Conservation (phyloP, 2,113 vertebrate genomes). For the Microcebus ravelobensis region DNA sequence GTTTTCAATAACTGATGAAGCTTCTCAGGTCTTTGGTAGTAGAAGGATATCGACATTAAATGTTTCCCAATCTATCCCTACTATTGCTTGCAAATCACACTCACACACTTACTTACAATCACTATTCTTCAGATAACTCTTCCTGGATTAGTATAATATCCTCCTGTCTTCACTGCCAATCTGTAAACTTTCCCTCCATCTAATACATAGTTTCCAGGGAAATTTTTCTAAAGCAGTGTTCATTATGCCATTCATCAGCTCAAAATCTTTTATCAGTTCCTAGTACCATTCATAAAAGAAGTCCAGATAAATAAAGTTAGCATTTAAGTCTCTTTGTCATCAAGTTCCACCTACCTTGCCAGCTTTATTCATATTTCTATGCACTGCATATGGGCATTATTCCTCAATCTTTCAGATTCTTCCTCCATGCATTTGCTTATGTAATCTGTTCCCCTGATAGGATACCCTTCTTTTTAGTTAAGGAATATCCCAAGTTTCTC, state of each 20-base stretch:
- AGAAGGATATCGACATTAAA: not conserved
- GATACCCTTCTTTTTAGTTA: not conserved
- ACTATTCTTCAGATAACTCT: not conserved
- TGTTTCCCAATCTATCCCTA: not conserved
- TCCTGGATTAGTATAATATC: not conserved
- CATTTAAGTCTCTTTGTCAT: not conserved
- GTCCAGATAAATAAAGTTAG: conserved; percentile 7
- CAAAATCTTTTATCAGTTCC: not conserved
- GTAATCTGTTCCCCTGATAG: not conserved
- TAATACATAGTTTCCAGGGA: not conserved
- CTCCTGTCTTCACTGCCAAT: not conserved
- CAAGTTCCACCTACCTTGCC: not conserved
- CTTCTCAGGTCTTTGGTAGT: not conserved
- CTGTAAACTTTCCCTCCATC: not conserved
- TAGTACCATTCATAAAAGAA: conserved; percentile 2
- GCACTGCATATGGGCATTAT: not conserved
- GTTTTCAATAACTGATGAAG: not conserved
- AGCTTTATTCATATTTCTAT: not conserved
- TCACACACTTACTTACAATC: not conserved
- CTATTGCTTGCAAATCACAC: not conserved
- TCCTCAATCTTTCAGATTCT: not conserved
- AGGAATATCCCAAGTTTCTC: not conserved
- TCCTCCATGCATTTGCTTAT: not conserved
- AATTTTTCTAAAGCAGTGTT: not conserved
- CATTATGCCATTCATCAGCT: not conserved